Evolutionary conservation across 2,888 invertebrate species (phyloP).

Genomic region (Brachyptera risi): DNA sequence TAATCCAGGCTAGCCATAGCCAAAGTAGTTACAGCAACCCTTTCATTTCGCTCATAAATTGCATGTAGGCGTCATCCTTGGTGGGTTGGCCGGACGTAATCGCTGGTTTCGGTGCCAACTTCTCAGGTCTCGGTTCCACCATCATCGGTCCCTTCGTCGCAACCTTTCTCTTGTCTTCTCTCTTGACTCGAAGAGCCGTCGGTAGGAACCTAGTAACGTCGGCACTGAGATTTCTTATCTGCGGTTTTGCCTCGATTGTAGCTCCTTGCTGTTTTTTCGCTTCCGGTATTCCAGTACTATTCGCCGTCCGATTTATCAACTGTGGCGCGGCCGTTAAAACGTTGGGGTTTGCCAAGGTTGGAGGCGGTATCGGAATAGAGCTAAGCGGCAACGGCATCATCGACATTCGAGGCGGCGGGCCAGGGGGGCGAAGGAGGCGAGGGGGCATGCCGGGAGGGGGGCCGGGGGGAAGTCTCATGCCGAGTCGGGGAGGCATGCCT

Average conservation of each 20-base stretch:
- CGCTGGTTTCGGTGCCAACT: constrained; percentile 36
- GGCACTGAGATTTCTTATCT: constrained; percentile 87
- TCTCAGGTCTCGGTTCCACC: constrained; percentile 30
- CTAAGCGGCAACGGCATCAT: constrained; percentile 41
- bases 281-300: constrained; percentile 54
- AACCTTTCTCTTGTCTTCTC: constrained; percentile 67
- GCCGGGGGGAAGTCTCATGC: constrained; percentile 61
- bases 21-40: constrained; percentile 83
- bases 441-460: constrained; percentile 54
- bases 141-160: neutral
- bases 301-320: constrained; percentile 65
- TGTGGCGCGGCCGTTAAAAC: constrained; percentile 80
- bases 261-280: constrained; percentile 45
- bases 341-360: constrained; percentile 51
- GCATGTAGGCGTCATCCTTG: constrained; percentile 97
- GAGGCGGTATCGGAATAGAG: constrained; percentile 34
- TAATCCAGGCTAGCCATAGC: too few species aligned
- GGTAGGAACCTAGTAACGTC: constrained; percentile 96
- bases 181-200: constrained; percentile 84
- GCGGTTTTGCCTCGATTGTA: constrained; percentile 94
- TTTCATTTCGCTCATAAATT: constrained; percentile 99
- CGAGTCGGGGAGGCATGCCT: constrained; percentile 56
- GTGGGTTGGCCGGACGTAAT: constrained; percentile 56
- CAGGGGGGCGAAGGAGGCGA: constrained; percentile 36
- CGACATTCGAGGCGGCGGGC: constrained; percentile 34